Conservation (phyloP, 1,140 invertebrate genomes). For the Caerostris extrusa region DNA sequence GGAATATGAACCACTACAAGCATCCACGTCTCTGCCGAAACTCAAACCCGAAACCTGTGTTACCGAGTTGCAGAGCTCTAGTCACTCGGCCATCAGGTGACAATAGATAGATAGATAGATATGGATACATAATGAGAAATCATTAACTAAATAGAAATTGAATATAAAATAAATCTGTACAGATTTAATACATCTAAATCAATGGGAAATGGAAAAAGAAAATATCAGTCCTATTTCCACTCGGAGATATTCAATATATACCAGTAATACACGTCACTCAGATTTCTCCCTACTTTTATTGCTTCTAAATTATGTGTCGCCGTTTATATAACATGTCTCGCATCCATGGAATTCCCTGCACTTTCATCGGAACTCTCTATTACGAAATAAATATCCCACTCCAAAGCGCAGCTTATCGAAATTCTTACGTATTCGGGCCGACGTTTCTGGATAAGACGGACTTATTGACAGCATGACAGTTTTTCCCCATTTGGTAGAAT, state of each 20-base stretch:
- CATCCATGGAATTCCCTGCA: not conserved
- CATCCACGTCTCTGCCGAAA: too few relatives aligned
- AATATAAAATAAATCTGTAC: too few relatives aligned
- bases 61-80: too few relatives aligned
- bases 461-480: slow-evolving; percentile 6
- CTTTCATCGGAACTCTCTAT: not conserved
- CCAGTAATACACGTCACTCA: not conserved
- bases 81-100: too few relatives aligned
- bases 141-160: too few relatives aligned
- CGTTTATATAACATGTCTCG: not conserved
- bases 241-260: not conserved
- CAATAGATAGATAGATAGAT: too few relatives aligned
- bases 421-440: not conserved
- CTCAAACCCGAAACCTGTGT: too few relatives aligned
- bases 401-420: not conserved
- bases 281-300: not conserved
- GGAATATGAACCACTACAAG: too few relatives aligned
- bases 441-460: not conserved
- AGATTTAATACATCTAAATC: too few relatives aligned
- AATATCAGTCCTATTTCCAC: too few relatives aligned
- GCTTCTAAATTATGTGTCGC: not conserved
- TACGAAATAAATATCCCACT: slow-evolving; percentile 16
- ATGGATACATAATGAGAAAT: too few relatives aligned
- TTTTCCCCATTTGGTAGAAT: slow-evolving; percentile 2
- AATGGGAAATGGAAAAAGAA: too few relatives aligned